Conservation (phyloP, 2,113 vertebrate genomes). For the Megaceryle torquata region DNA sequence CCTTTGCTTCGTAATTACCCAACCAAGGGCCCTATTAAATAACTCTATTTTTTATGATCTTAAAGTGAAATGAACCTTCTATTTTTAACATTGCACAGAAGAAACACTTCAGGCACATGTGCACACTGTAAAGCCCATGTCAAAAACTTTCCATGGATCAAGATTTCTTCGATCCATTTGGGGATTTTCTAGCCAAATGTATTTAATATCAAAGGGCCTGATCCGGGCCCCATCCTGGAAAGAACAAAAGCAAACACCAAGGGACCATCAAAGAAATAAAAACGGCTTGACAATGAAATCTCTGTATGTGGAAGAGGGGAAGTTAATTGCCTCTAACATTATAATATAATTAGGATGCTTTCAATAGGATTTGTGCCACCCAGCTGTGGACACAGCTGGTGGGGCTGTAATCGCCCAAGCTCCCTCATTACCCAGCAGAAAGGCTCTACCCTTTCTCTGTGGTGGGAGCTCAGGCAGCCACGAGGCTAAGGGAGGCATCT, state of each 20-base stretch:
- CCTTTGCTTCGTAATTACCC: conserved; percentile 59
- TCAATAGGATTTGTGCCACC: conserved; percentile 18
- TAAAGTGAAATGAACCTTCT: conserved; percentile 55
- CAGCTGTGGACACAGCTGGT: background rate
- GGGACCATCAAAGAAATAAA: background rate
- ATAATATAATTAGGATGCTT: background rate
- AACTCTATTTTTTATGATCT: conserved; percentile 55
- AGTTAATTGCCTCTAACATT: conserved; percentile 27
- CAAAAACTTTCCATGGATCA: conserved; percentile 30
- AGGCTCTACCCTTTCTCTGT: background rate
- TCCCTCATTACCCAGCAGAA: background rate
- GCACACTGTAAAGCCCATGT: background rate
- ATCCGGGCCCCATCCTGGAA: background rate
- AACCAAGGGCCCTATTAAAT: conserved; percentile 68
- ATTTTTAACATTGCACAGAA: conserved; percentile 1
- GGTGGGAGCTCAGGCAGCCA: background rate
- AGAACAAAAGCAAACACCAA: conserved; percentile 8
- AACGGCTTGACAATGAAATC: background rate
- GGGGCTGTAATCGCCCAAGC: background rate
- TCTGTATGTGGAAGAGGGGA: background rate
- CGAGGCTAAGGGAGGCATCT: background rate
- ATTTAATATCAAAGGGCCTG: background rate
- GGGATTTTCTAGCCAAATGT: background rate
- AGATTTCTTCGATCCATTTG: background rate
- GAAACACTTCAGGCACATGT: conserved; percentile 30